A percentile compares a stretch with the other conserved stretches of the same genome.
phyloP scores from a whole-genome alignment of 2,113 vertebrate species.

The Podilymbus podiceps region DNA sequence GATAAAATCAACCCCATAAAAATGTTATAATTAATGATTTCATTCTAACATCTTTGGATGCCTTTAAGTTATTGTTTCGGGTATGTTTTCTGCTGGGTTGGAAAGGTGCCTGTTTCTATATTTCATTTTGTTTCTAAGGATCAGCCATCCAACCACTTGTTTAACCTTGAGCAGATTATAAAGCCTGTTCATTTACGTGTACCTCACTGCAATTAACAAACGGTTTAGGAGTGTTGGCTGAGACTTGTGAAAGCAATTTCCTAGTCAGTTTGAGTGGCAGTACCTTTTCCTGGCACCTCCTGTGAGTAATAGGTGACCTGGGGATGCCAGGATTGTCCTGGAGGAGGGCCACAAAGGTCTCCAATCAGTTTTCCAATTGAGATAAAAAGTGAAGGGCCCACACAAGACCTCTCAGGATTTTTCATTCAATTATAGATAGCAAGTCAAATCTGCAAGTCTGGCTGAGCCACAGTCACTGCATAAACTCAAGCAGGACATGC shows the following conservation, averaged over 20 bases:
- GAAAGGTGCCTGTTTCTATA: neutral
- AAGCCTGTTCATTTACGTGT: neutral
- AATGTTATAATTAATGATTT: neutral
- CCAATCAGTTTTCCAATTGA: neutral
- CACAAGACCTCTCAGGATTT: neutral
- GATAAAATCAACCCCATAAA: conserved; percentile 17
- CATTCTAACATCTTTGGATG: neutral
- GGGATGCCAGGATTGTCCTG: neutral
- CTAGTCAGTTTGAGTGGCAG: neutral
- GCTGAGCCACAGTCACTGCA: neutral
- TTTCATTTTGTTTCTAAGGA: neutral
- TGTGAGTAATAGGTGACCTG: neutral
- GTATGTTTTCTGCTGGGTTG: neutral
- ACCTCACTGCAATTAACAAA: neutral
- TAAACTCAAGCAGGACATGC: neutral
- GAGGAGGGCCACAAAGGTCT: neutral
- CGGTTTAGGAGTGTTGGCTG: neutral
- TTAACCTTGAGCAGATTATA: neutral
- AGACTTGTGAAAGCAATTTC: neutral
- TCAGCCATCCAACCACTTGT: neutral
- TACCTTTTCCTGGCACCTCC: neutral
- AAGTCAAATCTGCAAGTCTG: neutral
- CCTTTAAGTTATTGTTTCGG: neutral
- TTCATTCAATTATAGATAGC: neutral
- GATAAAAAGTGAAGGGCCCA: neutral